Base-by-base conservation (phyloP, 2,797 vertebrate genomes). In the Molossus molossus region DNA sequence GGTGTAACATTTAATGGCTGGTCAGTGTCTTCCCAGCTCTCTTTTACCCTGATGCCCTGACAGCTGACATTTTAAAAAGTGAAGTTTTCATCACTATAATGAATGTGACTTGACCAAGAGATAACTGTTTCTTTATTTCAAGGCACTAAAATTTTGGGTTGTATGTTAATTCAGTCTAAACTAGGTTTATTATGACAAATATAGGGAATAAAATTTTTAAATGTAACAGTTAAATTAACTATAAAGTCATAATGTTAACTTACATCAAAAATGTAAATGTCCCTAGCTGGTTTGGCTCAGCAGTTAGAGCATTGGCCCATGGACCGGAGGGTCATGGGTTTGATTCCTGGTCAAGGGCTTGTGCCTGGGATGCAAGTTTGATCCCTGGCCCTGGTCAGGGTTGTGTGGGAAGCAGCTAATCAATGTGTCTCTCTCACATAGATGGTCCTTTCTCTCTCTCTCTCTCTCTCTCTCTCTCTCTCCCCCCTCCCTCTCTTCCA, bases 121-220 rank as follows among this genome's bases (percentile, higher is more conserved):
- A 88, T 25, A 77, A 55, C 1, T 50, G 20, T 58, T 58, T 69
- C 2, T 0, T 84, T 70, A 23, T 80, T 94, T 89, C 5, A 86
- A 91, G 58, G 4, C 45, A 67, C n/a, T 58, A 10, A 27, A 27
- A 90, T 6, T 72, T 72, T 60, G 37, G 18, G 14, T 10, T 80
- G 4, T 18, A 6, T 53, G 20, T 53, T 94, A 73, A 77, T 64
- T 87, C 29, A 62, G 1, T 37, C 48, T 79, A 77, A 82, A 21
- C 18, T 79, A 48, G 13, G 12, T 65, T 72, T 96, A 57, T 57
- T 70, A n/a, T 53, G 55, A 62, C 11, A 93, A 95, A 73, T 23
- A 21, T 0, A 27, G 13, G 58, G 6, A 83, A 33, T 33, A 86
- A 89, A 73, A 3, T 1, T 82, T 88, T 73, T 53, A 93, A 91